Evolutionary conservation across 2,797 vertebrate genomes (phyloP).

Genomic region (Melanogrammus aeglefinus): DNA sequence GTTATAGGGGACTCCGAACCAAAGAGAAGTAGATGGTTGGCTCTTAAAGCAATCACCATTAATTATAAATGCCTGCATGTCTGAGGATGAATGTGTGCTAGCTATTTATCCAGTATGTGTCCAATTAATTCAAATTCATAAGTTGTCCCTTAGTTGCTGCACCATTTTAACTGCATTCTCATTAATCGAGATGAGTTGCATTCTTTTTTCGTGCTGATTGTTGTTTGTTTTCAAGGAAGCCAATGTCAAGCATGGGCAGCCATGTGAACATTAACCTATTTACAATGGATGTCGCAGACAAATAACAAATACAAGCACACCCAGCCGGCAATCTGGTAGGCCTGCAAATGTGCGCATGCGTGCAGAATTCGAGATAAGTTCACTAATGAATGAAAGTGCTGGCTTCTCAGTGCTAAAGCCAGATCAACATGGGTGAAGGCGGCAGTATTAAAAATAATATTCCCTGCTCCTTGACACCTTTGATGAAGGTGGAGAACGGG

Average conservation of each 20-base stretch:
- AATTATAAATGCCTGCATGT: too few relatives aligned
- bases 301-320: conserved; percentile 3
- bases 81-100: too few relatives aligned
- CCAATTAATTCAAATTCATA: conserved; percentile 31
- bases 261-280: conserved; percentile 37
- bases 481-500: background rate
- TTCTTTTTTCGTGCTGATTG: conserved; percentile 24
- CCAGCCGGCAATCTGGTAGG: background rate
- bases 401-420: too few relatives aligned
- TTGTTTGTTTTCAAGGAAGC: conserved; percentile 48
- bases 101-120: conserved; percentile 5
- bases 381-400: too few relatives aligned
- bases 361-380: background rate
- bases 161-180: conserved; percentile 25
- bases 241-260: conserved; percentile 40
- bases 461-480: background rate
- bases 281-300: conserved; percentile 9
- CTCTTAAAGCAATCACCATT: background rate
- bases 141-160: conserved; percentile 34
- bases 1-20: background rate
- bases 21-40: background rate
- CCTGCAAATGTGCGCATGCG: background rate
- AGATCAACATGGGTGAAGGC: too few relatives aligned
- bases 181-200: conserved; percentile 44
- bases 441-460: too few relatives aligned